Conservation (phyloP, 2,113 vertebrate species). For the Mormoops blainvillei region DNA sequence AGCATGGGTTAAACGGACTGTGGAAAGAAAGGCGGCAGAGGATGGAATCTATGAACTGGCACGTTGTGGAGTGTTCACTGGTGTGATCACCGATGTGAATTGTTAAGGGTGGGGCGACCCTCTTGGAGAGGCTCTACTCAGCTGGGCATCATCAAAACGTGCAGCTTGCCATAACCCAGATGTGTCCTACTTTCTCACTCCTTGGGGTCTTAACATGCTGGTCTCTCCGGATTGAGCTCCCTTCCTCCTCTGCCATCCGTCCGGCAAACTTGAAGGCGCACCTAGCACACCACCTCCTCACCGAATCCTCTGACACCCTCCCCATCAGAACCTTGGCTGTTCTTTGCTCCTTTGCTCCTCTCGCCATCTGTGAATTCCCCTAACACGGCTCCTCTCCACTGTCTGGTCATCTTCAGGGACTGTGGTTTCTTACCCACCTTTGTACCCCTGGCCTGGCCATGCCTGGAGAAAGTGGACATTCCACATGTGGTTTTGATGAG, state of each 20-base stretch:
- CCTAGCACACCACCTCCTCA: background rate
- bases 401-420: background rate
- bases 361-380: background rate
- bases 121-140: background rate
- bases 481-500: background rate
- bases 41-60: background rate
- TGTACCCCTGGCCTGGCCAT: background rate
- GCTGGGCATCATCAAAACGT: no score
- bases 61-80: background rate
- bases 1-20: background rate
- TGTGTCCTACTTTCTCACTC: rapidly evolving
- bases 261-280: background rate
- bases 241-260: background rate
- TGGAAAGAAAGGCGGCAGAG: background rate
- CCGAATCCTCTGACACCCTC: background rate
- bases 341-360: background rate
- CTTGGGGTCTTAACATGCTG: background rate
- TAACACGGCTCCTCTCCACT: rapidly evolving
- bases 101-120: no score
- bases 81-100: background rate
- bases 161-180: background rate
- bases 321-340: background rate
- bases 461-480: background rate
- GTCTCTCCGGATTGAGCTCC: background rate
- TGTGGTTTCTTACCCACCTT: background rate